Conservation (phyloP, 2,113 vertebrate species). For the Perca schrenkii region DNA sequence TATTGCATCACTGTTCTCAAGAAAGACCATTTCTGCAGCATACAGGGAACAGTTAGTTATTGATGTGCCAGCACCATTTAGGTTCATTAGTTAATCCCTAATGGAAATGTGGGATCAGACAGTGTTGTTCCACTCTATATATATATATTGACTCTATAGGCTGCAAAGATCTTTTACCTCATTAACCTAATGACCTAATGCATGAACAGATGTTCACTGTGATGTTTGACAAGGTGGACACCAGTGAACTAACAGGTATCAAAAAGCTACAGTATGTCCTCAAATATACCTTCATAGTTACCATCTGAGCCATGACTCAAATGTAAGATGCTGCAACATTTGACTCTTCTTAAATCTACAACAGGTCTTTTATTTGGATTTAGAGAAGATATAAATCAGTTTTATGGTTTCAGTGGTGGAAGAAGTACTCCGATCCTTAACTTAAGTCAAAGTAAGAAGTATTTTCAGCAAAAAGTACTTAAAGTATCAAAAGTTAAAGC, state of each 20-base stretch:
- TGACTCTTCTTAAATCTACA: background rate
- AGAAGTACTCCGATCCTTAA: background rate
- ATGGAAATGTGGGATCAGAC: conserved; percentile 18
- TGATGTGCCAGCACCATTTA: background rate
- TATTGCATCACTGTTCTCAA: background rate
- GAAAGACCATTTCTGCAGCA: background rate
- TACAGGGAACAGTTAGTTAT: background rate
- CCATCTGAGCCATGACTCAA: background rate
- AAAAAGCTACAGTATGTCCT: background rate
- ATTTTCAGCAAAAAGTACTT: too few relatives aligned
- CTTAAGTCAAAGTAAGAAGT: background rate
- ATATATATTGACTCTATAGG: conserved; percentile 12
- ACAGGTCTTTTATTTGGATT: background rate
- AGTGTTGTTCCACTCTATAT: background rate
- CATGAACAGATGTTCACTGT: conserved; percentile 9
- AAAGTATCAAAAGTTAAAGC: too few relatives aligned
- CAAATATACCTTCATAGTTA: background rate
- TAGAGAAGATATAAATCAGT: background rate
- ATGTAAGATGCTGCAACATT: background rate
- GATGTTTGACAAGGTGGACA: background rate
- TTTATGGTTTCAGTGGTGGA: background rate
- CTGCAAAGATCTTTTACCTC: conserved; percentile 23
- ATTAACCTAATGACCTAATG: conserved; percentile 20
- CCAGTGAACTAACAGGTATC: background rate
- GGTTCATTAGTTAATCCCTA: conserved; percentile 22